Percentiles rank a stretch among this genome's conserved stretches.
Evolutionary conservation across 2,888 invertebrate species (phyloP).

Genomic region (Cosmopolites sordidus): DNA sequence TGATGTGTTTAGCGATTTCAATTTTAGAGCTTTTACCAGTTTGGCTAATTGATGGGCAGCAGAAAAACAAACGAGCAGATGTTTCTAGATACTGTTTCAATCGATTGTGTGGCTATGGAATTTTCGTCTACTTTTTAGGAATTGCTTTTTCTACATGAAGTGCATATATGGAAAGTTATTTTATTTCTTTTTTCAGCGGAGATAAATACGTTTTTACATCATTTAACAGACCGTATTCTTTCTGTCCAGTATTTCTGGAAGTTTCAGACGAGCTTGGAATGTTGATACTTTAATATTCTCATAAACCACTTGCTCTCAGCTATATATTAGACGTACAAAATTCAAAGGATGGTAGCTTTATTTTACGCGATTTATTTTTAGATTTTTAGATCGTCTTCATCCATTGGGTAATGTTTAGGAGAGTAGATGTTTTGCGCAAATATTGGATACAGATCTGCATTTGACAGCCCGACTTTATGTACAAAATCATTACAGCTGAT

Average conservation of each 20-base stretch:
- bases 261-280: conserved; percentile 2
- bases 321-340: too few species aligned
- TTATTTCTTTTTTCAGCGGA: too few species aligned
- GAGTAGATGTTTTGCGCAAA: too few species aligned
- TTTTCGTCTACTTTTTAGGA: background rate
- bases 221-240: background rate
- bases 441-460: too few species aligned
- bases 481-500: too few species aligned
- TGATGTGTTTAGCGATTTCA: background rate
- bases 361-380: too few species aligned
- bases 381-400: too few species aligned
- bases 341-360: too few species aligned
- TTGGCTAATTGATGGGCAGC: background rate
- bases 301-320: too few species aligned
- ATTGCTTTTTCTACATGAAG: background rate
- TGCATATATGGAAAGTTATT: too few species aligned
- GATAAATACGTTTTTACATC: background rate
- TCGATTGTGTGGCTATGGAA: background rate
- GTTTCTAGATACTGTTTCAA: background rate
- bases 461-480: too few species aligned
- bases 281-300: conserved; percentile 16
- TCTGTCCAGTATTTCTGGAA: background rate
- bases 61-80: background rate
- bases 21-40: background rate
- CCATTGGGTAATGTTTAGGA: too few species aligned